phyloP scores from a whole-genome alignment of 2,797 vertebrate species.

The Smutsia gigantea region DNA sequence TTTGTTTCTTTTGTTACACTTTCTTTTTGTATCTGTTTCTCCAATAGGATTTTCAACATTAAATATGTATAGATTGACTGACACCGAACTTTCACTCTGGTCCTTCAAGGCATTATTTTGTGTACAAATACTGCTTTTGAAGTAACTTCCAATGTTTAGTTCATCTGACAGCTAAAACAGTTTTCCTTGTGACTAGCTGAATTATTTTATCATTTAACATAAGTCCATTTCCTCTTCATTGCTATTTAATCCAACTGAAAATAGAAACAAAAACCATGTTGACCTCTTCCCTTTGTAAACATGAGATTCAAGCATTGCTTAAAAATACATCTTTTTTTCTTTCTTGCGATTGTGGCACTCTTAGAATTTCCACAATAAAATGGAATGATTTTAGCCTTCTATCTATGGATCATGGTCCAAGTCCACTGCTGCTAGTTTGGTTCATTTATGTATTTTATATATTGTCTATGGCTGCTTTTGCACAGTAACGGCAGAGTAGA shows the following conservation, averaged over 20 bases:
- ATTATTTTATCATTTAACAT: background rate
- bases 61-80: background rate
- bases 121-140: background rate
- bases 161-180: background rate
- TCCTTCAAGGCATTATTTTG: background rate
- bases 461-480: background rate
- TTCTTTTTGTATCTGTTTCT: background rate
- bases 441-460: background rate
- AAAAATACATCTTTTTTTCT: background rate
- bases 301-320: background rate
- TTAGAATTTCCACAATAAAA: background rate
- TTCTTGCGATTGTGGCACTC: background rate
- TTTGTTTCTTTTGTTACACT: background rate
- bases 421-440: background rate
- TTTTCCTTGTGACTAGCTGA: slow-evolving; percentile 17
- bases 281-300: background rate
- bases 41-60: background rate
- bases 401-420: background rate
- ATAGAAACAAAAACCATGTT: background rate
- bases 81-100: background rate
- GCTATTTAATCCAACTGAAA: background rate
- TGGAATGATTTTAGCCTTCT: background rate
- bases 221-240: background rate
- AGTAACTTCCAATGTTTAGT: background rate
- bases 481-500: background rate